Evolutionary conservation across 2,888 invertebrate species (phyloP).

Genomic region (Epsilonema sp.): DNA sequence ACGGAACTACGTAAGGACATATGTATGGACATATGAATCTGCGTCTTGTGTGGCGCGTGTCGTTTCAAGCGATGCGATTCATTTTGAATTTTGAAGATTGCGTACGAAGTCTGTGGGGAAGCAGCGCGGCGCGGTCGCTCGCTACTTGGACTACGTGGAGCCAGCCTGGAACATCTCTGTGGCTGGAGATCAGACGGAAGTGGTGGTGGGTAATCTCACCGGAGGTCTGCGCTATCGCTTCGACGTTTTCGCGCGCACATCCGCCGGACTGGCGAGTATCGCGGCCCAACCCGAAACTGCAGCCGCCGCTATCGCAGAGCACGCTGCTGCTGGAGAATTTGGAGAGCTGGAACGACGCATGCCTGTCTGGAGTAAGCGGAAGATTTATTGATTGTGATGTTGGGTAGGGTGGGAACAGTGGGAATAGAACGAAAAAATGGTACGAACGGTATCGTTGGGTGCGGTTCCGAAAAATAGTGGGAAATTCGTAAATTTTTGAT

Average conservation of each 20-base stretch:
- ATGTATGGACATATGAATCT: no score
- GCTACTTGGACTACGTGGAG: no score
- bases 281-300: neutral
- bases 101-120: no score
- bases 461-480: no score
- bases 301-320: neutral
- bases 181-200: neutral
- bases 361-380: neutral
- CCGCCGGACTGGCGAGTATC: neutral
- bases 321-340: neutral
- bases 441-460: neutral
- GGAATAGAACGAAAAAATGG: neutral
- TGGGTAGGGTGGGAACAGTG: no score
- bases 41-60: no score
- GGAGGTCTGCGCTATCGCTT: constrained; percentile 5
- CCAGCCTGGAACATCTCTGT: constrained; percentile 4
- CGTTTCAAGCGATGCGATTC: no score
- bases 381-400: no score
- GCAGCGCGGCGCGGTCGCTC: no score
- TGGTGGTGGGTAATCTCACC: constrained; percentile 3
- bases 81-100: no score
- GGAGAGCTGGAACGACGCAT: neutral
- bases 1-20: no score
- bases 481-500: no score
- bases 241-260: constrained; percentile 4